phyloP scores from a whole-genome alignment of 2,113 vertebrate species.

The Scalopus aquaticus region DNA sequence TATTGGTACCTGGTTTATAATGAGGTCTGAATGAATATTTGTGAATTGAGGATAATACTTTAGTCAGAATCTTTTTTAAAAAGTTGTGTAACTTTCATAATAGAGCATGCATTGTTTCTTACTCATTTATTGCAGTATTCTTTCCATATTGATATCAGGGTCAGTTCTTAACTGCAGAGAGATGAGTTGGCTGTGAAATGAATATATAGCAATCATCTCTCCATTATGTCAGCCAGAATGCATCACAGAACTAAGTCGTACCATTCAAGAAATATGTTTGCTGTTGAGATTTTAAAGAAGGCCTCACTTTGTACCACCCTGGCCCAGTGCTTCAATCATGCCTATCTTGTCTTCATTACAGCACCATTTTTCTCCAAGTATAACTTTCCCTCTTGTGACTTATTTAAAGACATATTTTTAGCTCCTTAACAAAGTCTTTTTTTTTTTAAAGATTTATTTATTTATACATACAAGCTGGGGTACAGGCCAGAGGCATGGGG shows the following conservation, averaged over 20 bases:
- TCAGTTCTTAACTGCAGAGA: neutral
- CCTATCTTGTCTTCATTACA: conserved; percentile 32
- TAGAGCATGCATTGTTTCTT: neutral
- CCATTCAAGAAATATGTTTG: conserved; percentile 53
- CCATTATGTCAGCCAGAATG: conserved; percentile 35
- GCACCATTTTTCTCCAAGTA: neutral
- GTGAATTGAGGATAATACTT: neutral
- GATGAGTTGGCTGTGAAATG: conserved; percentile 23
- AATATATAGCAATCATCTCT: conserved; percentile 48
- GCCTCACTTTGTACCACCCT: neutral
- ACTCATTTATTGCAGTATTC: conserved; percentile 31
- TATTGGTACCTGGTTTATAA: neutral
- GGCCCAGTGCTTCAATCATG: neutral
- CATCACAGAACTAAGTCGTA: conserved; percentile 12
- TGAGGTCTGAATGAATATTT: conserved; percentile 9
- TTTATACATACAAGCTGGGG: too few relatives aligned
- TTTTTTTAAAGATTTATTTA: too few relatives aligned
- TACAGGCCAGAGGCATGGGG: too few relatives aligned
- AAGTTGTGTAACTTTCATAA: neutral
- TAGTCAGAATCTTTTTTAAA: neutral
- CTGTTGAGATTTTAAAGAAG: conserved; percentile 63
- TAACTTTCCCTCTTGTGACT: conserved; percentile 22
- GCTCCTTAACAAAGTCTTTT: too few relatives aligned
- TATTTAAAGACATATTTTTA: conserved; percentile 57
- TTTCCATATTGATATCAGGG: conserved; percentile 14